Conservation (phyloP, 2,888 invertebrate species). For the Sycophila texana region DNA sequence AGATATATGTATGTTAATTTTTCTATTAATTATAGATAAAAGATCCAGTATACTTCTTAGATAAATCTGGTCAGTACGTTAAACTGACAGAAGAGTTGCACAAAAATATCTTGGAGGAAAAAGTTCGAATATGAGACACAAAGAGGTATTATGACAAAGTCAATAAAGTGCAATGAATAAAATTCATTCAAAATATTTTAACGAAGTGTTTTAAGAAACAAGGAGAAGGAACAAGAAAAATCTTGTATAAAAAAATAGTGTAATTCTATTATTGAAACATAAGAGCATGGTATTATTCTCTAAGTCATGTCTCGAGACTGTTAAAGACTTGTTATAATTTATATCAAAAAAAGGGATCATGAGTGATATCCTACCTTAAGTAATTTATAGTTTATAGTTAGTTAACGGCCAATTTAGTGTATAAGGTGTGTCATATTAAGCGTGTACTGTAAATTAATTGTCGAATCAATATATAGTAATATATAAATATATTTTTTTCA, state of each 20-base stretch:
- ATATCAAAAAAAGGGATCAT: slow-evolving; percentile 21
- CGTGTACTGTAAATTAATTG: slow-evolving; percentile 23
- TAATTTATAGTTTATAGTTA: slow-evolving; percentile 27
- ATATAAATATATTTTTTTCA: slow-evolving; percentile 16
- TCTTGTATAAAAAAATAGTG: neutral
- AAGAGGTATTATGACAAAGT: slow-evolving; percentile 40
- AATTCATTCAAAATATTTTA: slow-evolving; percentile 15
- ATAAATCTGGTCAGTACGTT: slow-evolving; percentile 78
- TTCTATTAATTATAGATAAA: slow-evolving; percentile 74
- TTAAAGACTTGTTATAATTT: slow-evolving; percentile 31
- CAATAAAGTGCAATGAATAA: neutral
- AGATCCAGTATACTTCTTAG: slow-evolving; percentile 86
- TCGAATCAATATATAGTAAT: slow-evolving; percentile 16
- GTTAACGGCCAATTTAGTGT: slow-evolving; percentile 26
- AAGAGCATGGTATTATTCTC: slow-evolving; percentile 10
- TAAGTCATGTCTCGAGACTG: slow-evolving; percentile 32
- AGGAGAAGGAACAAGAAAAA: neutral
- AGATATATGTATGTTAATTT: neutral
- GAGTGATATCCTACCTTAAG: slow-evolving; percentile 42
- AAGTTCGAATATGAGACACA: slow-evolving; percentile 57
- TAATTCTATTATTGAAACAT: neutral
- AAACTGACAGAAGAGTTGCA: slow-evolving; percentile 80
- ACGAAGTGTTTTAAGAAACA: neutral
- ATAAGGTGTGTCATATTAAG: slow-evolving; percentile 19
- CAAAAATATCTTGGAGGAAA: slow-evolving; percentile 76